Evolutionary conservation across 1,140 invertebrate species (phyloP).

Genomic region (Tenebrio molitor): DNA sequence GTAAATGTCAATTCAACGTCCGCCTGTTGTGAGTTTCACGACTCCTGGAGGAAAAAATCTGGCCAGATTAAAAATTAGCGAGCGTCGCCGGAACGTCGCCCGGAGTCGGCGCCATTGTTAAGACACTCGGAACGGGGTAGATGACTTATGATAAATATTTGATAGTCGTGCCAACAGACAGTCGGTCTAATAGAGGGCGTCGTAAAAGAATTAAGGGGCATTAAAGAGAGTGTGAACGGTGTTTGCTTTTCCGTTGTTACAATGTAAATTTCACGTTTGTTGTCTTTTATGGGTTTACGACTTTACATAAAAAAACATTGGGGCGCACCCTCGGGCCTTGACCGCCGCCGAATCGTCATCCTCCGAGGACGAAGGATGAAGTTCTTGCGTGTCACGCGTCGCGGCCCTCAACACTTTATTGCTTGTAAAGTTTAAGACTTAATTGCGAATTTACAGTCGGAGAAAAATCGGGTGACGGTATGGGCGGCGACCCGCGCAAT

Average conservation of each 20-base stretch:
- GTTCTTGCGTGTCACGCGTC: too few species aligned
- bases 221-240: not conserved
- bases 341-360: not conserved
- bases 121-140: not conserved
- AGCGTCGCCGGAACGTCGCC: too few species aligned
- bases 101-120: not conserved
- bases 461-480: too few species aligned
- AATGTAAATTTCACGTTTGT: slow-evolving; percentile 37
- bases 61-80: not conserved
- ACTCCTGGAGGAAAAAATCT: not conserved
- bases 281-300: slow-evolving; percentile 22
- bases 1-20: slow-evolving; percentile 13
- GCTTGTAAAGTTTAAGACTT: too few species aligned
- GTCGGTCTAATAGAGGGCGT: not conserved
- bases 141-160: not conserved
- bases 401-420: too few species aligned
- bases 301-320: slow-evolving; percentile 16
- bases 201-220: slow-evolving; percentile 8
- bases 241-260: slow-evolving; percentile 26
- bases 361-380: too few species aligned
- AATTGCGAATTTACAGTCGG: too few species aligned
- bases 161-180: too few species aligned
- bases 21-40: not conserved
- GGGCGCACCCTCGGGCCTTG: slow-evolving; percentile 15
- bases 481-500: too few species aligned